Evolutionary conservation across 2,113 vertebrate species (phyloP).

Genomic region (Ophthalmotilapia sp.): DNA sequence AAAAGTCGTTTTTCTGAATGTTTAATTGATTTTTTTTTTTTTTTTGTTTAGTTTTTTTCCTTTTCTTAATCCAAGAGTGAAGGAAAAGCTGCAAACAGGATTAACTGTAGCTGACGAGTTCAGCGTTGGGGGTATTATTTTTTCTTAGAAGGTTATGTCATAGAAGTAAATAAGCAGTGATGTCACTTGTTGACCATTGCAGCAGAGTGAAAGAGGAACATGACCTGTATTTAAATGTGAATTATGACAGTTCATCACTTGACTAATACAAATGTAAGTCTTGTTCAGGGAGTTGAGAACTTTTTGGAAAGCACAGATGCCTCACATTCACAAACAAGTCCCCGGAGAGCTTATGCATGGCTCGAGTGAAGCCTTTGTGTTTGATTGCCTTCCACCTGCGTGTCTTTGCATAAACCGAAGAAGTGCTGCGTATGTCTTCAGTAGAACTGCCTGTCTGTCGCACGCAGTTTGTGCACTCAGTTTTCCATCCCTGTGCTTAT

Average conservation of each 20-base stretch:
- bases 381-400: background rate
- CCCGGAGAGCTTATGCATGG: background rate
- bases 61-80: background rate
- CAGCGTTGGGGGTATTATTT: background rate
- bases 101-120: background rate
- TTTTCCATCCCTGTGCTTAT: slow-evolving; percentile 21
- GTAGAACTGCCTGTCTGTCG: slow-evolving; percentile 27
- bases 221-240: background rate
- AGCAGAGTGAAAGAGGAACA: background rate
- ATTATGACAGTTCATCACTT: background rate
- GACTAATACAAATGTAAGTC: background rate
- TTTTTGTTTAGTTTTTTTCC: background rate
- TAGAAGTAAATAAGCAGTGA: background rate
- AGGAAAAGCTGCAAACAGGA: background rate
- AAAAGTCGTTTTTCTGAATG: background rate
- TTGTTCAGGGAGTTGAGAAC: background rate
- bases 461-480: slow-evolving; percentile 30
- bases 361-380: background rate
- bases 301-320: background rate
- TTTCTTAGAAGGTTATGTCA: slow-evolving; percentile 11
- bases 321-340: background rate
- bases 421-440: slow-evolving; percentile 28
- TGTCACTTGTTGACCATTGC: slow-evolving; percentile 23
- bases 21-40: background rate
- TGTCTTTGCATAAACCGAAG: background rate